phyloP scores from a whole-genome alignment of 2,888 invertebrate genomes.

The Coecobrya sp. region DNA sequence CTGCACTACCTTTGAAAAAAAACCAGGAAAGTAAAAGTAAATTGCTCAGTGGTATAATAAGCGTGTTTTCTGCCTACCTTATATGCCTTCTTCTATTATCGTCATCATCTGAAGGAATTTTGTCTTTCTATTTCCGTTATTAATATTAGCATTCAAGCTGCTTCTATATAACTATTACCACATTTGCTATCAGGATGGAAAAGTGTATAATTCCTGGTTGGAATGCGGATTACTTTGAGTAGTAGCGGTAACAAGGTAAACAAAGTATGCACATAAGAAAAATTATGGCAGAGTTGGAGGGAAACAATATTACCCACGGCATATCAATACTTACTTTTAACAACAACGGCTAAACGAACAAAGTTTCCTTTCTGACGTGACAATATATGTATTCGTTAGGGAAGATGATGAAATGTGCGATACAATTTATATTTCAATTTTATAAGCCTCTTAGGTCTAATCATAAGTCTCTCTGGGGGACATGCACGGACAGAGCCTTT shows the following conservation, averaged over 20 bases:
- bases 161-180: neutral
- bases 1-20: neutral
- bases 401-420: slow-evolving; percentile 76
- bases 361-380: neutral
- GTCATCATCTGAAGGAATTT: neutral
- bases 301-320: slow-evolving; percentile 58
- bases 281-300: neutral
- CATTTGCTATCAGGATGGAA: neutral
- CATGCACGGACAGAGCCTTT: slow-evolving; percentile 36
- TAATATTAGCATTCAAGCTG: neutral
- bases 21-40: slow-evolving; percentile 19
- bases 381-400: slow-evolving; percentile 65
- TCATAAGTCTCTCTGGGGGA: slow-evolving; percentile 68
- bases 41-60: neutral
- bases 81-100: neutral
- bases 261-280: neutral
- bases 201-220: neutral
- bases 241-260: neutral
- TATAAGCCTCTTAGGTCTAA: slow-evolving; percentile 81
- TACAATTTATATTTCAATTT: slow-evolving; percentile 82
- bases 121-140: neutral
- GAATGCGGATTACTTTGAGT: neutral
- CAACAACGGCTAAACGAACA: neutral
- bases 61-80: neutral
- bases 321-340: slow-evolving; percentile 29